Evolutionary conservation across 1,140 invertebrate species (phyloP).

Genomic region (Colletes gigas): DNA sequence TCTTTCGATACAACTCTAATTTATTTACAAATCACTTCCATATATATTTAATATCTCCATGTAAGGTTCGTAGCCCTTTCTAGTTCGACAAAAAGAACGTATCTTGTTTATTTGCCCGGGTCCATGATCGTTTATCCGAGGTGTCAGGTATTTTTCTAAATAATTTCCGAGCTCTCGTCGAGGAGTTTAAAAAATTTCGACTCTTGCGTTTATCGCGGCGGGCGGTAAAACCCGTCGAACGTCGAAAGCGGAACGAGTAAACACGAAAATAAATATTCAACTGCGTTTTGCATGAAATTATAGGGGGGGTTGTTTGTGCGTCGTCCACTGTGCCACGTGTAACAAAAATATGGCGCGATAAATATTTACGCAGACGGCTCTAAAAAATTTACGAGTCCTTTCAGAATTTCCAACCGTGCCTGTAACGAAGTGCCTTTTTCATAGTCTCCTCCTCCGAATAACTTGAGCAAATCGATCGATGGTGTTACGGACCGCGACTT

Average conservation of each 20-base stretch:
- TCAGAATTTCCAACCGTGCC: constrained; percentile 9
- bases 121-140: no score
- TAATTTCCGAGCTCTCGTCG: neutral
- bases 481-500: neutral
- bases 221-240: constrained; percentile 8
- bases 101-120: no score
- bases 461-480: constrained; percentile 26
- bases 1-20: neutral
- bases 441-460: neutral
- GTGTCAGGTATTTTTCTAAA: neutral
- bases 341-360: constrained; percentile 34
- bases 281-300: constrained; percentile 40
- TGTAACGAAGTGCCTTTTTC: constrained; percentile 16
- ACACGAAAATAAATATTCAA: constrained; percentile 33
- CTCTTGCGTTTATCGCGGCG: neutral
- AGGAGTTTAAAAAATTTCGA: constrained; percentile 7
- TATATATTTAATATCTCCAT: no score
- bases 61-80: no score
- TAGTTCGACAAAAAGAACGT: no score
- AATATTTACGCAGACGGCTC: constrained; percentile 23
- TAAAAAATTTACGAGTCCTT: constrained; percentile 35
- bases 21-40: no score
- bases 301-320: constrained; percentile 4
- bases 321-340: constrained; percentile 7
- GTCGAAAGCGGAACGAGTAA: constrained; percentile 24